These are phyloP conservation scores for Oncopeltus fasciatus DNA, from an alignment of 1,140 invertebrate genomes.

Conservation along the genomic window DNA sequence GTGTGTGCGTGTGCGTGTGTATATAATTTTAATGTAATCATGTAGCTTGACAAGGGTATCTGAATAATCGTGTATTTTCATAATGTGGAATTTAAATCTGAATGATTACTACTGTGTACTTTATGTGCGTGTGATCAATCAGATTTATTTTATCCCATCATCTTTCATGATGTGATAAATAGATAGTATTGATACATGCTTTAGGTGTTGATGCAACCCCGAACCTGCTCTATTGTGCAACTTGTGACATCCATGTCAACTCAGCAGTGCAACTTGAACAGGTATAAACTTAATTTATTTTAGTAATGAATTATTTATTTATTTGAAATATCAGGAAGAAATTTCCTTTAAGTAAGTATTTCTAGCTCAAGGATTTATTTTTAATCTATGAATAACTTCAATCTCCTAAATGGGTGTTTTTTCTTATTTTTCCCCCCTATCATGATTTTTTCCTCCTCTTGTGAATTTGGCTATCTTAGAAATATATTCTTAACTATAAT, in stretches of 20 bases:
- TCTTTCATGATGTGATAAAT: conserved; percentile 18
- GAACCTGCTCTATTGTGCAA: conserved; percentile 17
- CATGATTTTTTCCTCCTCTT: no score
- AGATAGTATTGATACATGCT: conserved; percentile 19
- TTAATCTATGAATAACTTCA: background rate
- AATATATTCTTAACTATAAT: no score
- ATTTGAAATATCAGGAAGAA: no score
- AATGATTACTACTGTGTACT: background rate
- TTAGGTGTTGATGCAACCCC: conserved; percentile 15
- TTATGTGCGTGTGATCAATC: conserved; percentile 16
- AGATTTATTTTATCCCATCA: conserved; percentile 20
- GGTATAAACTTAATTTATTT: conserved; percentile 6
- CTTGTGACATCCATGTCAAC: conserved; percentile 20
- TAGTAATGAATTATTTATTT: background rate
- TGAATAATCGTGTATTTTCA: no score
- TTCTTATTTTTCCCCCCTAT: no score
- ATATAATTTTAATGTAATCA: no score
- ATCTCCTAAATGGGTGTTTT: background rate
- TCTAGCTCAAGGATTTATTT: background rate
- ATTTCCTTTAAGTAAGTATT: background rate
- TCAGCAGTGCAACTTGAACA: conserved; percentile 18
- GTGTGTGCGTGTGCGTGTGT: no score
- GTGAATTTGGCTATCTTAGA: no score
- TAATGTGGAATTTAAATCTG: conserved; percentile 5
- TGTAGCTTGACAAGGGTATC: no score